Evolutionary conservation across 2,888 invertebrate species (phyloP), one percentile per base, ranked within the genome.

Genomic region (Acholoe squamosa): DNA sequence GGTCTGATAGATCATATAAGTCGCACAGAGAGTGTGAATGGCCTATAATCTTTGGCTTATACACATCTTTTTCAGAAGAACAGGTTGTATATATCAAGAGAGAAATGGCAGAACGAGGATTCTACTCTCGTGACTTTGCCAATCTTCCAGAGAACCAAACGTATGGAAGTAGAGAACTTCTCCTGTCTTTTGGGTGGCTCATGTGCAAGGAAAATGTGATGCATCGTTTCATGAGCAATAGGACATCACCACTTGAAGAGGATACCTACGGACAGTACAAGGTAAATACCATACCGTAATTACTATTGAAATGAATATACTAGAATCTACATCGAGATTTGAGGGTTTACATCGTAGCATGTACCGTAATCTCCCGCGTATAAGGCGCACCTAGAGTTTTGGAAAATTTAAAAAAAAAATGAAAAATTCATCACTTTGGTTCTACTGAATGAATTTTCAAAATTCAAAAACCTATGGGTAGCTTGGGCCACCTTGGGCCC

Each of bases 101-200:
- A 90, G 93, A 94, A 77, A 92, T 95, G 92, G 94, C 94, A 91
- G 91, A 93, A 16, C 91, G 92, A 84, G 95, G 95, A 0, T 95
- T 94, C 92, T 91, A 93, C 54, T 94, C 93, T 0, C 90, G 91
- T 0, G 93, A 93, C 31, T 94, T 95, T 92, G 92, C 94, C 0
- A 80, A 80, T n/a, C 92, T 95, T 28, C 94, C 94, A 1, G 92
- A 92, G 89, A 94, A 94, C 93, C 93, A 94, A 93, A 90, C 89
- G 10, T 91, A 90, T 16, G 95, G 95, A 0, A 95, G 95, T 91
- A 91, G 95, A 34, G 95, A 95, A 90, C 92, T 95, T 22, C 92
- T 95, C 89, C 93, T 95, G 77, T 95, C 95, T 0, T 92, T 95
- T 86, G 95, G 94, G 31, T 95, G 95, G 95, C 92, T 95, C 88